phyloP scores from a whole-genome alignment of 2,797 vertebrate genomes.

The Carcharodon carcharias region DNA sequence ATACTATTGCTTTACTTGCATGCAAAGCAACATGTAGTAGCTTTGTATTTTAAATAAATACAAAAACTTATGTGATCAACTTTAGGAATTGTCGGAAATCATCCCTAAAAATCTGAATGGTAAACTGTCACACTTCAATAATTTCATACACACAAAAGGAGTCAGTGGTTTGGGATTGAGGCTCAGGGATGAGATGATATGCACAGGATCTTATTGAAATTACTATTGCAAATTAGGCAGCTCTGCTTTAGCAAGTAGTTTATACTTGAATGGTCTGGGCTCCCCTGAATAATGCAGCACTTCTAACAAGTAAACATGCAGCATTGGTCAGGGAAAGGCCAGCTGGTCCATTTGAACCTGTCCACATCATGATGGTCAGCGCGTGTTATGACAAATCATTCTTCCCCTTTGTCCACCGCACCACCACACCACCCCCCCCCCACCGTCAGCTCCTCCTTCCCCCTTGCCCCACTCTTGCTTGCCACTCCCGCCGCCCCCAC shows the following conservation, averaged over 20 bases:
- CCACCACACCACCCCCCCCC: no score
- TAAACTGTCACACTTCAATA: neutral
- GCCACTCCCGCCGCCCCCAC: no score
- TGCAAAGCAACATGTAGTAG: neutral
- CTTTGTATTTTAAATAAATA: neutral
- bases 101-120: neutral
- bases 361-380: neutral
- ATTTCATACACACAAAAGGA: neutral
- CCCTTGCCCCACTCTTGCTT: neutral
- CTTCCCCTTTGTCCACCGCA: neutral
- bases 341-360: neutral
- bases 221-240: neutral
- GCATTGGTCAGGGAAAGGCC: neutral
- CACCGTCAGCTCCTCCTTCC: neutral
- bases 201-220: neutral
- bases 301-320: neutral
- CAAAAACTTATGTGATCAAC: neutral
- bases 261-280: neutral
- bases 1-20: neutral
- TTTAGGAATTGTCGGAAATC: neutral
- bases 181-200: neutral
- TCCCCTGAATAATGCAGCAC: neutral
- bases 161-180: neutral
- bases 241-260: neutral
- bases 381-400: neutral